These are phyloP conservation scores for Rhinopomastus cyanomelas DNA, from an alignment of 2,113 vertebrate species.

Conservation along the genomic window DNA sequence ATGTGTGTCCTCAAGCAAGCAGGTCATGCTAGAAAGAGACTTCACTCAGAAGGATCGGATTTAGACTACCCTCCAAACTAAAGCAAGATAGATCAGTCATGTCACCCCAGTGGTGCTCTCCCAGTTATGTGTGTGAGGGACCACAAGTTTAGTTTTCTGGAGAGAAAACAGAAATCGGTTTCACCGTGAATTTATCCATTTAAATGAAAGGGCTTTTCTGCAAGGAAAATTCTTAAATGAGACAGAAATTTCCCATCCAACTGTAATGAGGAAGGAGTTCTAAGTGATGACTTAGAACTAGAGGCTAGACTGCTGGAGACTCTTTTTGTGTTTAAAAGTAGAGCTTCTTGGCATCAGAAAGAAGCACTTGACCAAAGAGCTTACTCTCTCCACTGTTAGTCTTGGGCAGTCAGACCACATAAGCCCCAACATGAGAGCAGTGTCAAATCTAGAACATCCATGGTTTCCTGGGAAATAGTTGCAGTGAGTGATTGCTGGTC, in stretches of 20 bases:
- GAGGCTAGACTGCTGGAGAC: neutral
- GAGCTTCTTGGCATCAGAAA: neutral
- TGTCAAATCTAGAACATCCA: accelerated
- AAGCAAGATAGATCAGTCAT: accelerated
- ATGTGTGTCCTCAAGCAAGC: neutral
- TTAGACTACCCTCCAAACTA: neutral
- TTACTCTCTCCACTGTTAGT: neutral
- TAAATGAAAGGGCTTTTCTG: neutral
- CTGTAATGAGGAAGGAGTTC: neutral
- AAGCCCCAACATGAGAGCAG: neutral
- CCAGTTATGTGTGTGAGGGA: accelerated
- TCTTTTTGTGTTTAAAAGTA: neutral
- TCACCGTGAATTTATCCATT: neutral
- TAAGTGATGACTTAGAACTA: neutral
- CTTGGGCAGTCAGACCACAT: neutral
- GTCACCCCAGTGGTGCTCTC: neutral
- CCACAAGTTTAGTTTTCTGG: neutral
- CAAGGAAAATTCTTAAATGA: accelerated
- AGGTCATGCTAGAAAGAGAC: no score
- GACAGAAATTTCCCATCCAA: neutral
- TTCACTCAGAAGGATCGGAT: neutral
- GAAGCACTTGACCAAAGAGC: neutral
- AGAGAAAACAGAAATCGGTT: neutral
- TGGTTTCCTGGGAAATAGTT: neutral
- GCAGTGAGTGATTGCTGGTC: neutral